These are phyloP conservation scores for Drosophila hamatofila DNA, from an alignment of 2,888 invertebrate genomes.

Conservation along the genomic window DNA sequence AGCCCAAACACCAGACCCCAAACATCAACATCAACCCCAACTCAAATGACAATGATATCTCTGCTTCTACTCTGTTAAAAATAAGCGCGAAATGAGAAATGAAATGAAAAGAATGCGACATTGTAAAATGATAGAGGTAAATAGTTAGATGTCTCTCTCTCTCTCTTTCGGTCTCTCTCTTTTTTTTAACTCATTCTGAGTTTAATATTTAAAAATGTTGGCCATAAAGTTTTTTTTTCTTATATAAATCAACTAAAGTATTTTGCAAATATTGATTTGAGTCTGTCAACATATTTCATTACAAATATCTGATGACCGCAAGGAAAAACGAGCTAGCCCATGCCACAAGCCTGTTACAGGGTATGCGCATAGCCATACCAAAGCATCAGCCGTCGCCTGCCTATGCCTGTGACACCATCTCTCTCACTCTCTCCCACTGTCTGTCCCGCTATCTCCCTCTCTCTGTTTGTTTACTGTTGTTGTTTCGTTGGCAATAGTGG, in stretches of 20 bases:
- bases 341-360: not conserved
- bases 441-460: not conserved
- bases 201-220: too few relatives aligned
- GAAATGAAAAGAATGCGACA: slow-evolving; percentile 15
- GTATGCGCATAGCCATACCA: slow-evolving; percentile 3
- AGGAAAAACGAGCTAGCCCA: not conserved
- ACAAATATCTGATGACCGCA: not conserved
- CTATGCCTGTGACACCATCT: not conserved
- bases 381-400: slow-evolving; percentile 1
- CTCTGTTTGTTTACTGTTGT: slow-evolving; percentile 23
- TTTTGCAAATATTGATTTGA: too few relatives aligned
- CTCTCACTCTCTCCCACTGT: not conserved
- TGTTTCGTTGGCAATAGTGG: slow-evolving; percentile 26
- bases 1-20: slow-evolving; percentile 4
- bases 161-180: not conserved
- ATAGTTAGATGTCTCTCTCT: not conserved
- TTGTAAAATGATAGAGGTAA: not conserved
- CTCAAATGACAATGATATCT: slow-evolving; percentile 8
- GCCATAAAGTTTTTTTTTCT: too few relatives aligned
- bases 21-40: not conserved
- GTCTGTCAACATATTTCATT: not conserved
- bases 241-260: too few relatives aligned
- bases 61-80: slow-evolving; percentile 14
- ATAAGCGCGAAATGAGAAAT: not conserved
- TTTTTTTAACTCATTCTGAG: not conserved